Conservation (phyloP, 2,888 invertebrate species). For the Lobophora halterata region DNA sequence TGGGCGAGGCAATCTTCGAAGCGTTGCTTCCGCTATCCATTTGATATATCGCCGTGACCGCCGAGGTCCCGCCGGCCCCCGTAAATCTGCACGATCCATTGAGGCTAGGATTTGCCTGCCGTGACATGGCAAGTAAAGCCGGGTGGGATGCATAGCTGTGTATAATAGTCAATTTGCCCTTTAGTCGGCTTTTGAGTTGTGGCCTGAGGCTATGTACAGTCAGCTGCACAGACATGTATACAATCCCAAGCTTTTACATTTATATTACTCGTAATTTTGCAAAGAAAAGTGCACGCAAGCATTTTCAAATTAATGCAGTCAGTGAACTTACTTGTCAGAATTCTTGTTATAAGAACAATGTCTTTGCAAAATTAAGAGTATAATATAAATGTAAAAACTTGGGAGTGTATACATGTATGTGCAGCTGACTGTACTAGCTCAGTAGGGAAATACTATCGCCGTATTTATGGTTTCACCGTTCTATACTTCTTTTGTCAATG, state of each 20-base stretch:
- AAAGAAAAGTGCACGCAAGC: too few species aligned
- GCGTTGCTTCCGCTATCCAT: constrained; percentile 36
- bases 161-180: constrained; percentile 15
- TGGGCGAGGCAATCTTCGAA: constrained; percentile 21
- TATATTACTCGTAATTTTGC: too few species aligned
- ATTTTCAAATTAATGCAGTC: too few species aligned
- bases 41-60: constrained; percentile 32
- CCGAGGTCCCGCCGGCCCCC: constrained; percentile 30
- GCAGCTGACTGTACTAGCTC: too few species aligned
- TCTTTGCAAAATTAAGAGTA: too few species aligned
- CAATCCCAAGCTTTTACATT: constrained; percentile 1
- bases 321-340: too few species aligned
- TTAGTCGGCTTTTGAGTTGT: constrained; percentile 10
- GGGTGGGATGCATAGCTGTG: constrained; percentile 17
- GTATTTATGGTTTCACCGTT: too few species aligned
- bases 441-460: too few species aligned
- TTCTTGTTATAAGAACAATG: too few species aligned
- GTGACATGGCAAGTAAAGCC: constrained; percentile 37
- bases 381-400: too few species aligned
- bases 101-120: constrained; percentile 46
- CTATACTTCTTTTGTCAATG: too few species aligned
- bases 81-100: constrained; percentile 52
- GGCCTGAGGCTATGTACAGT: constrained; percentile 3
- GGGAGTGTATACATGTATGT: too few species aligned
- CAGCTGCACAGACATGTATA: constrained; percentile 3